phyloP scores from a whole-genome alignment of 64 coral and sea anemone genomes.

The Montipora capricornis region DNA sequence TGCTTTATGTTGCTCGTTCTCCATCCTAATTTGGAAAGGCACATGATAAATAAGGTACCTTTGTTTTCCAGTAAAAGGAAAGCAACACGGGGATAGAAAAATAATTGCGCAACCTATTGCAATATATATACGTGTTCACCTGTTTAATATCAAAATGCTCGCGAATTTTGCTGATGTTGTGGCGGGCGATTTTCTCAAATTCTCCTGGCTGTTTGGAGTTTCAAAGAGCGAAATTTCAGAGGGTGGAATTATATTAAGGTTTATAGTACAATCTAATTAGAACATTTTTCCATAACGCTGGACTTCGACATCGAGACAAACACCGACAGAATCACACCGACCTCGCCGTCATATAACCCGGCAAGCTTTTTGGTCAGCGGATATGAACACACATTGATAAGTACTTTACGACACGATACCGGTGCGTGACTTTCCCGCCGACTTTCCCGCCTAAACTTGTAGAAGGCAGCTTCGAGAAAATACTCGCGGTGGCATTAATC shows the following conservation, averaged over 20 bases:
- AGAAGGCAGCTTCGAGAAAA: background rate
- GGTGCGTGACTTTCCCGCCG: background rate
- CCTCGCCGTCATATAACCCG: too few relatives aligned
- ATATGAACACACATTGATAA: too few relatives aligned
- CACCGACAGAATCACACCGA: too few relatives aligned
- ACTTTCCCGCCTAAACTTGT: background rate
- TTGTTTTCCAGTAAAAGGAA: too few relatives aligned
- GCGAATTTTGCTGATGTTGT: background rate
- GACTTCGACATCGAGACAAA: too few relatives aligned
- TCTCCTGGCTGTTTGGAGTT: constrained; percentile 6
- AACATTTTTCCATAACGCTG: background rate
- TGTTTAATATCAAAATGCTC: too few relatives aligned
- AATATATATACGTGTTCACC: background rate
- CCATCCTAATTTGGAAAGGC: too few relatives aligned
- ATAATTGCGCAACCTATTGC: background rate
- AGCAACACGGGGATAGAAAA: too few relatives aligned
- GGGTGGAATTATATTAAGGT: background rate
- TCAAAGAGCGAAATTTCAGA: background rate
- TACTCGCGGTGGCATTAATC: background rate
- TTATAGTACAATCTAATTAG: background rate
- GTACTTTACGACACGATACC: too few relatives aligned
- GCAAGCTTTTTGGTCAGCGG: too few relatives aligned
- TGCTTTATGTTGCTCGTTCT: too few relatives aligned
- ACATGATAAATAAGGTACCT: too few relatives aligned
- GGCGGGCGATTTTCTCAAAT: background rate